Percentiles rank a stretch among this genome's conserved stretches.
Conservation (phyloP, 2,888 invertebrate genomes). For the Petrolisthes cinctipes region DNA sequence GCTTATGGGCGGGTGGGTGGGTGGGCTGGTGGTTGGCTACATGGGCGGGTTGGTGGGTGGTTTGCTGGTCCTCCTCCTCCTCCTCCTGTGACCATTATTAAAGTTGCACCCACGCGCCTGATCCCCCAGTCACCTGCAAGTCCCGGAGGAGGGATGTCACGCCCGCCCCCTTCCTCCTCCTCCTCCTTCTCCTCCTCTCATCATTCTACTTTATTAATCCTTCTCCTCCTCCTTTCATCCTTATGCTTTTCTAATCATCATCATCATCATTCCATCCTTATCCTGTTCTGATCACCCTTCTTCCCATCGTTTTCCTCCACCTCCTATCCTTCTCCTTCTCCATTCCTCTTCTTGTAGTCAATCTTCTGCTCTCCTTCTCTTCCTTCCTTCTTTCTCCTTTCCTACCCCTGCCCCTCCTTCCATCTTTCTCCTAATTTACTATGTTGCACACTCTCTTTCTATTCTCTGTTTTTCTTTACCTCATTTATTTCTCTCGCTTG, state of each 20-base stretch:
- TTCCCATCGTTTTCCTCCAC: neutral
- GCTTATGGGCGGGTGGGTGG: neutral
- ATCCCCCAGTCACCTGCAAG: conserved; percentile 3
- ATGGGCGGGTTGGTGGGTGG: neutral
- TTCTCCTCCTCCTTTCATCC: neutral
- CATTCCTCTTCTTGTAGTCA: neutral
- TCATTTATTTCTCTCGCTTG: neutral
- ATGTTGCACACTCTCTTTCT: no score
- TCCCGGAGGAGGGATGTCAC: neutral
- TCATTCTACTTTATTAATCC: neutral
- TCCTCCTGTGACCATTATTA: conserved; percentile 9
- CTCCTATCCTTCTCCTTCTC: neutral
- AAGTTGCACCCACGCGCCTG: neutral
- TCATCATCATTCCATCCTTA: neutral
- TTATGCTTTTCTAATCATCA: neutral
- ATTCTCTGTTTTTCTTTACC: neutral
- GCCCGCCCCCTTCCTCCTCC: neutral
- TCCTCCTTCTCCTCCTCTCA: neutral
- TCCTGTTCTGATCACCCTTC: no score
- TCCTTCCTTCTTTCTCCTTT: neutral
- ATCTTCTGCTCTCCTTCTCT: neutral
- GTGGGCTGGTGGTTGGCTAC: neutral
- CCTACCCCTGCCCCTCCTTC: neutral
- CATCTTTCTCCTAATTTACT: neutral
- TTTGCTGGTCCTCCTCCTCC: neutral